Percentiles rank a stretch among this genome's conserved stretches.
These are phyloP conservation scores for Sturnus vulgaris DNA, from an alignment of 2,113 vertebrate species.

Conservation along the genomic window DNA sequence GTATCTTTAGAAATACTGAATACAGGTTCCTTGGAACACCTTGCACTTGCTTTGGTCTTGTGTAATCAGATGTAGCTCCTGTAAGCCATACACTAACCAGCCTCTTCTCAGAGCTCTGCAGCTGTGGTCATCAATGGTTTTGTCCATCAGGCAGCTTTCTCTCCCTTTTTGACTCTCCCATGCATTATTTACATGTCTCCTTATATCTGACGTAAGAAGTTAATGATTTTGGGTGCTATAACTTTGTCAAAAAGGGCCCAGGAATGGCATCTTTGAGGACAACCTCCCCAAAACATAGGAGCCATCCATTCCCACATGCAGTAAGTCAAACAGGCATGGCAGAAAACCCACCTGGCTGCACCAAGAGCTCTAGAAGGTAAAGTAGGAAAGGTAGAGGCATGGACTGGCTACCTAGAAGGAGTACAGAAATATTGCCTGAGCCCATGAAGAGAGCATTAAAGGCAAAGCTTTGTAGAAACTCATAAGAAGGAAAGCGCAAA, in stretches of 20 bases:
- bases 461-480: background rate
- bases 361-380: background rate
- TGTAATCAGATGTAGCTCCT: background rate
- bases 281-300: background rate
- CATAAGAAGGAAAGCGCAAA: rapidly evolving
- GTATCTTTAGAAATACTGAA: background rate
- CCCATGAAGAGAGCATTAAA: background rate
- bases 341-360: background rate
- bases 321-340: background rate
- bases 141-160: background rate
- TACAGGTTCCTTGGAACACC: background rate
- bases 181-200: background rate
- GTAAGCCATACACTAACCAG: background rate
- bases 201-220: background rate
- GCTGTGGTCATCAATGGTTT: background rate
- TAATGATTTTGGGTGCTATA: background rate
- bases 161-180: background rate
- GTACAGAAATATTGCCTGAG: background rate
- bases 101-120: background rate
- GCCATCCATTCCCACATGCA: background rate
- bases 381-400: background rate
- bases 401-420: background rate
- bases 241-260: background rate
- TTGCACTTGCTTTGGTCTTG: background rate
- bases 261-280: background rate